phyloP scores from a whole-genome alignment of 1,140 invertebrate genomes.

The Geopemphigus sp. region DNA sequence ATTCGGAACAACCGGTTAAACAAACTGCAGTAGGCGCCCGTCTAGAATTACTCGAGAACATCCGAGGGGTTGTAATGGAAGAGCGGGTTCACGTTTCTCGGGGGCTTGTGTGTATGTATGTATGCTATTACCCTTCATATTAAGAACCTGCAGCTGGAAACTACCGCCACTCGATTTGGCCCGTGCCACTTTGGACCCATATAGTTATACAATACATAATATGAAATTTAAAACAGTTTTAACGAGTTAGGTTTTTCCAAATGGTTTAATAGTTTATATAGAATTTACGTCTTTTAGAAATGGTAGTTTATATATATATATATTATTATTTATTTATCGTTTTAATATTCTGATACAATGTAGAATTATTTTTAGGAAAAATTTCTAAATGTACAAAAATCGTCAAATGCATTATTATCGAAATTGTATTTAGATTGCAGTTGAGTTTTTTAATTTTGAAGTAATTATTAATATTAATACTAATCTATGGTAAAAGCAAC shows the following conservation, averaged over 20 bases:
- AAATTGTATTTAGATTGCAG: too few species aligned
- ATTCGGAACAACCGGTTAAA: slow-evolving; percentile 46
- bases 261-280: background rate
- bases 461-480: too few species aligned
- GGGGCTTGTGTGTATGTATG: slow-evolving; percentile 15
- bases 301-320: background rate
- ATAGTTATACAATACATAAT: background rate
- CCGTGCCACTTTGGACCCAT: slow-evolving; percentile 42
- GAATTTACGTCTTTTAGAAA: background rate
- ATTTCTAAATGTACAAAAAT: background rate
- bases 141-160: slow-evolving; percentile 48
- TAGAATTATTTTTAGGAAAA: background rate
- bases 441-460: too few species aligned
- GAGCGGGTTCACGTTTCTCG: slow-evolving; percentile 34
- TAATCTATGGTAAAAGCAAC: too few species aligned
- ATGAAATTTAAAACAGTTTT: slow-evolving; percentile 44
- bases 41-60: slow-evolving; percentile 38
- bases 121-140: slow-evolving; percentile 21
- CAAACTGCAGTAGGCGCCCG: slow-evolving; percentile 42
- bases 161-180: slow-evolving; percentile 12
- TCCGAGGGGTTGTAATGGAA: slow-evolving; percentile 33
- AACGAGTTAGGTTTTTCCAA: slow-evolving; percentile 13
- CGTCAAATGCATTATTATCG: too few species aligned
- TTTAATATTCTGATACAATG: background rate
- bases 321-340: background rate